These are phyloP conservation scores for Morus bassanus DNA, from an alignment of 2,797 vertebrate genomes.

Conservation along the genomic window DNA sequence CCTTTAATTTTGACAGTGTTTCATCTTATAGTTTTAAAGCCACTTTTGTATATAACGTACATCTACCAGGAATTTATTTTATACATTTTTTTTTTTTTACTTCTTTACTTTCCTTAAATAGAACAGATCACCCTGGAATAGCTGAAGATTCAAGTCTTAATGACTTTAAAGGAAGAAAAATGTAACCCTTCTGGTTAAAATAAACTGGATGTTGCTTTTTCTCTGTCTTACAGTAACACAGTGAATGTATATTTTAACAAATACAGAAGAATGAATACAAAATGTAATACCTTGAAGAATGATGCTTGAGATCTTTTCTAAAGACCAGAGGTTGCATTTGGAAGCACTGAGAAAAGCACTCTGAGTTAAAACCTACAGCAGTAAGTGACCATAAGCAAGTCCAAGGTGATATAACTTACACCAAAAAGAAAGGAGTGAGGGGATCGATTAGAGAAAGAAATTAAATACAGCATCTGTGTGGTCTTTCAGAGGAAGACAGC, in stretches of 20 bases:
- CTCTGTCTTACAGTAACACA: background rate
- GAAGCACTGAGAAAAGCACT: background rate
- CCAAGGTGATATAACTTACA: background rate
- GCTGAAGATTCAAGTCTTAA: background rate
- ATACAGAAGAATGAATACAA: background rate
- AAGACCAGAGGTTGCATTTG: background rate
- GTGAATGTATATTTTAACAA: background rate
- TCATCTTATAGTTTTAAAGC: background rate
- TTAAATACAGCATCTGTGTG: background rate
- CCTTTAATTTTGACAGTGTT: background rate
- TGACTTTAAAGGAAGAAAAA: conserved; percentile 38
- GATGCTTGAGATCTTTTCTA: background rate
- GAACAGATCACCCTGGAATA: background rate
- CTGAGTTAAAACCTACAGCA: background rate
- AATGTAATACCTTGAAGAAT: background rate
- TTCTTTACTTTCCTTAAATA: conserved; percentile 28
- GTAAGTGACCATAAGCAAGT: background rate
- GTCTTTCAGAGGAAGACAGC: background rate
- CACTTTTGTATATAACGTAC: background rate
- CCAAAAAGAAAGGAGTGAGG: background rate
- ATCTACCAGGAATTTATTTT: conserved; percentile 1
- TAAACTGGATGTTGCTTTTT: background rate
- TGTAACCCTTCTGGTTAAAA: background rate
- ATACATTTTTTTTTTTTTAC: background rate
- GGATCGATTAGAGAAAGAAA: background rate